Evolutionary conservation across 2,888 invertebrate species (phyloP).

Genomic region (Halictus quadricinctus): DNA sequence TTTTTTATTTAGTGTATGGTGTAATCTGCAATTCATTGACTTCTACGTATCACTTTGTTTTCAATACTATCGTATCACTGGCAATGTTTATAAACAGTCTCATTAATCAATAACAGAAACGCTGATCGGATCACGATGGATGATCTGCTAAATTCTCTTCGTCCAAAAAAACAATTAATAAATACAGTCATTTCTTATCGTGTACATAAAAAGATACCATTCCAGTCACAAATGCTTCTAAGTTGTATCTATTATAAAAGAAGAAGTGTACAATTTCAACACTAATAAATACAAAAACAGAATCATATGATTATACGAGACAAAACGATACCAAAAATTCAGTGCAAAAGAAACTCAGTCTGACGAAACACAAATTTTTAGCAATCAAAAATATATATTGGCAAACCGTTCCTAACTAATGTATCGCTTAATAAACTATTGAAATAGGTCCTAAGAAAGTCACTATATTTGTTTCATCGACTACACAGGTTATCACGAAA

Average conservation of each 20-base stretch:
- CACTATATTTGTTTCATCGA: constrained; percentile 19
- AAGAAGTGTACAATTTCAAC: not conserved
- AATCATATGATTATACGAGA: not conserved
- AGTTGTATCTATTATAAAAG: not conserved
- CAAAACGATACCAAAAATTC: not conserved
- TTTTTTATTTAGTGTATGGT: not conserved
- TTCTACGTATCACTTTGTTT: not conserved
- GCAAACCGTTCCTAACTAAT: not conserved
- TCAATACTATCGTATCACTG: not conserved
- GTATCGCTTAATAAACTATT: not conserved
- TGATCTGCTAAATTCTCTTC: not conserved
- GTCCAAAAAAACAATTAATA: not conserved
- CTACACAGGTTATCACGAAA: not conserved
- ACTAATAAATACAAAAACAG: not conserved
- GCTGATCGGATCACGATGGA: not conserved
- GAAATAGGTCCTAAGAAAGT: not conserved
- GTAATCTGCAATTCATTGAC: not conserved
- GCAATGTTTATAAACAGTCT: not conserved
- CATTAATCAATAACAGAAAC: not conserved
- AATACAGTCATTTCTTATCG: not conserved
- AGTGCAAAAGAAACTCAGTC: not conserved
- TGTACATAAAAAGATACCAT: not conserved
- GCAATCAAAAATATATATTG: not conserved
- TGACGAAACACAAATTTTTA: not conserved
- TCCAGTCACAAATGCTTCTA: not conserved